phyloP scores from a whole-genome alignment of 2,797 vertebrate species.

The Paratrypauchen microcephalus region DNA sequence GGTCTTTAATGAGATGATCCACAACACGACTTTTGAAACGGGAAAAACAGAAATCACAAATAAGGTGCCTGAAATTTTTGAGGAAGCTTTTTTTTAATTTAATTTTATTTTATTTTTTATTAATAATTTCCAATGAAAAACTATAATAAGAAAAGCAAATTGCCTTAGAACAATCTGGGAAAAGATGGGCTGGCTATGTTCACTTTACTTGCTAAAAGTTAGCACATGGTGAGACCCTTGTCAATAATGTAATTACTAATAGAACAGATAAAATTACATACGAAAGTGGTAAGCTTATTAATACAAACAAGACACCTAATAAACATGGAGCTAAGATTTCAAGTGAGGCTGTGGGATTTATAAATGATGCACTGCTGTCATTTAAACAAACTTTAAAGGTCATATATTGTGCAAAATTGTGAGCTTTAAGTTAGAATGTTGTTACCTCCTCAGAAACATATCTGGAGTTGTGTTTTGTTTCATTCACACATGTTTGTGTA shows the following conservation, averaged over 20 bases:
- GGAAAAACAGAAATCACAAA: neutral
- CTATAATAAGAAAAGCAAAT: neutral
- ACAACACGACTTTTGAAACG: neutral
- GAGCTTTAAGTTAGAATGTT: no score
- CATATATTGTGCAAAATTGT: no score
- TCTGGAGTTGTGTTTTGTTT: no score
- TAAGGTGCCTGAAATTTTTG: neutral
- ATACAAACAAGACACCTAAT: neutral
- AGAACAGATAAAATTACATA: neutral
- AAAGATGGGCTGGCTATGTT: neutral
- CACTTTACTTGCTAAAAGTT: neutral
- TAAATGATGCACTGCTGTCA: neutral
- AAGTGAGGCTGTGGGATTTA: neutral
- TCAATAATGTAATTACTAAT: neutral
- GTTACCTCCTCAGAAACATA: no score
- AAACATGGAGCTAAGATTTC: no score
- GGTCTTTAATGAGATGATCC: slow-evolving; percentile 17
- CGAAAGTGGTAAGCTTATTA: neutral
- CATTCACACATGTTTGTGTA: no score
- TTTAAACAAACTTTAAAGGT: neutral
- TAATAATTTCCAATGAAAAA: no score
- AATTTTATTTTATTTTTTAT: neutral
- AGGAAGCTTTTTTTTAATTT: neutral
- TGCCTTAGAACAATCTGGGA: neutral
- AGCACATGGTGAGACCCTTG: neutral